Base-by-base conservation (phyloP, 2,888 invertebrate genomes). In the Cotesia congregata region DNA sequence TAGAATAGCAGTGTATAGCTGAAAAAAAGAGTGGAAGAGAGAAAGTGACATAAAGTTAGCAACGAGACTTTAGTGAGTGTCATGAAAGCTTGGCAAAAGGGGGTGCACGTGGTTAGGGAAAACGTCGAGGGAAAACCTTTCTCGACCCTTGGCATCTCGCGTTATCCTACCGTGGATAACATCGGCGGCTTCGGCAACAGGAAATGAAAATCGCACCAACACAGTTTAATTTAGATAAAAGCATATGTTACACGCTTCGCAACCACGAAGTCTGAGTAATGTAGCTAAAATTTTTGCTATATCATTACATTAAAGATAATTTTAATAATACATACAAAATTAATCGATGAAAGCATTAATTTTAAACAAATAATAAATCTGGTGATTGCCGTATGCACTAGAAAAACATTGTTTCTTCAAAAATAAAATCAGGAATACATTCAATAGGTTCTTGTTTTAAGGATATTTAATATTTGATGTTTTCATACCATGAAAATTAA, bases 181-280 rank as follows among this genome's bases (percentile, higher is more conserved):
- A 90, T 90, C 90, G 88, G 86, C 86, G 86, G 86, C 86, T 88
- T 87, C 87, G 85, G 83, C 85, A 86, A 81, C 90, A 90, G 90
- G 91, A 91, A 91, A 91, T 91, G 91, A 91, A 91, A 91, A 91
- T 90, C 90, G 90, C 88, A 87, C 86, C 87, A 86, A 87, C 88
- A 89, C 90, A 90, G 91, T 91, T 91, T 91, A 90, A 91, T 91
- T 91, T 91, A 91, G 91, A 91, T 91, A 91, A 91, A 91, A 90
- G 91, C 91, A 90, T 90, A 90, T 91, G 90, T 90, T 90, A 86
- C 85, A 85, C 85, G 82, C 82, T 80, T 83, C 81, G 82, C 83
- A 82, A 81, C 80, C 78, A 77, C 78, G 78, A 77, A 82, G 74
- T 40, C 74, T 40, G 38, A 61, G 7, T 50, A 65, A 60, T 12